Evolutionary conservation across 2,113 vertebrate genomes (phyloP).

Genomic region (Prolemur simus): DNA sequence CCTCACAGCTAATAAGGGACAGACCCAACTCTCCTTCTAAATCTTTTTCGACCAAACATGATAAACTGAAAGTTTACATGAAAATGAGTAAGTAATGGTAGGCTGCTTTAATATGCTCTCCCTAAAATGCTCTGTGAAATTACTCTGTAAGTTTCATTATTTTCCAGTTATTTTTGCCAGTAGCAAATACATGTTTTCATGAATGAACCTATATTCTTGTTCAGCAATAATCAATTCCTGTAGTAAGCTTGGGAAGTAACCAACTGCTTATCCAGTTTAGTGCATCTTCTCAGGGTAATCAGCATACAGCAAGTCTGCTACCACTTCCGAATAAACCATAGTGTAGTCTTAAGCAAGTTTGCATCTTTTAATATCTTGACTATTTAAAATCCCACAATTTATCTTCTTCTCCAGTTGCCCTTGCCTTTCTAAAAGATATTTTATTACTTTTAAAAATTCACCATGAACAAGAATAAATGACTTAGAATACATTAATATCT

Average conservation of each 20-base stretch:
- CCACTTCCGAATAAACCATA: not conserved
- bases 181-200: not conserved
- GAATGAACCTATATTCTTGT: not conserved
- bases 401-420: not conserved
- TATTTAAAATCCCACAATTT: constrained; percentile 9
- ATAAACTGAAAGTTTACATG: not conserved
- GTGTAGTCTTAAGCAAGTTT: not conserved
- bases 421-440: not conserved
- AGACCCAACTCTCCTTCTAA: not conserved
- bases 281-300: not conserved
- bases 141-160: not conserved
- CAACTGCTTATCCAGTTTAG: not conserved
- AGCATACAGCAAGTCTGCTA: not conserved
- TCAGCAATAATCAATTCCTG: not conserved
- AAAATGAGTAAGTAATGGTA: not conserved
- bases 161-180: not conserved
- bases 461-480: not conserved
- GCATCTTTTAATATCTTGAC: not conserved
- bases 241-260: not conserved
- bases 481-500: not conserved
- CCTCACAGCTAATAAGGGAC: not conserved
- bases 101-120: not conserved
- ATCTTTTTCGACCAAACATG: not conserved
- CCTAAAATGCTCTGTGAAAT: not conserved
- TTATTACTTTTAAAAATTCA: not conserved